Evolutionary conservation across 2,797 vertebrate genomes (phyloP), one percentile per base, ranked within the genome.

Genomic region (Tadarida brasiliensis): DNA sequence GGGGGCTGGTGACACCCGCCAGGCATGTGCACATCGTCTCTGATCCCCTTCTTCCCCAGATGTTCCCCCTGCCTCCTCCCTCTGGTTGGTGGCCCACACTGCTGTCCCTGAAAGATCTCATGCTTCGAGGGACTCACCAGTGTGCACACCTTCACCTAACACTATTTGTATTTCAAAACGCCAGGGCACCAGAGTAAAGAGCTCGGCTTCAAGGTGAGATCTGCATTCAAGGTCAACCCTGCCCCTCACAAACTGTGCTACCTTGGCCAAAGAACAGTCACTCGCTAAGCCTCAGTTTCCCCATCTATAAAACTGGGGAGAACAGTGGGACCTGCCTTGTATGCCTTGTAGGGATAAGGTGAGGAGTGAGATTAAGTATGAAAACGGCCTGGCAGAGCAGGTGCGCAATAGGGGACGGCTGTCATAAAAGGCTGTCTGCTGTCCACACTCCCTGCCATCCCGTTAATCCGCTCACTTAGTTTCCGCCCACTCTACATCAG

Each of bases 341-440:
- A 17, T 4, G n/a, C 51, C n/a, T 22, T 0, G 11, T 9, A 1
- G 33, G 73, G 9, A 11, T 11, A 28, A 33, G 49, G 44, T 20
- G 35, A 87, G 28, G 68, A 22, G 0, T 4, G 70, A 56, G 63
- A 19, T 2, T 0, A 19, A 33, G n/a, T 7, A 44, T 54, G 28
- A 9, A 44, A 22, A 28, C 0, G 0, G 57, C 35, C 9, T 15
- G 22, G 67, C 17, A 19, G 39, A 67, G 86, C 47, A 0, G 11
- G 4, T 0, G 0, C 51, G 44, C 19, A 0, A 0, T 7, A 0
- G 0, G 0, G 1, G 15, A 14, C 0, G 8, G 35, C 51, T 20
- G 12, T 26, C 2, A 0, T 0, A 35, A 2, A 17, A 22, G 7
- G 51, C 47, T 54, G 47, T 51, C 44, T 4, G 1, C 39, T 2